phyloP scores from a whole-genome alignment of 35 echinoderm and acorn worm species.

The Eucidaris tribuloides region DNA sequence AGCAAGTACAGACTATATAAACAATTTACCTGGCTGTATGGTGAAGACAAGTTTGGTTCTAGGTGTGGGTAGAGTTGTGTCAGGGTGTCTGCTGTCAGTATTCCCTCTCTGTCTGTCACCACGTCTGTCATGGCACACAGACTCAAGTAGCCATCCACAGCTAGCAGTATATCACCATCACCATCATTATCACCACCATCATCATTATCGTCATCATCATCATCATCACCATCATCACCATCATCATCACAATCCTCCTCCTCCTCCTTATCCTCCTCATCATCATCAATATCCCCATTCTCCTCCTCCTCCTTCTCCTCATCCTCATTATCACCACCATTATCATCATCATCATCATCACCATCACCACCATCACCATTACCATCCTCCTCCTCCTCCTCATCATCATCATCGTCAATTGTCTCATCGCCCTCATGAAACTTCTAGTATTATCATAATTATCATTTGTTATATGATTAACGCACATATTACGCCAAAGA shows the following conservation, averaged over 20 bases:
- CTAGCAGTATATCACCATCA: constrained; percentile 11
- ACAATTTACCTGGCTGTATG: constrained; percentile 47
- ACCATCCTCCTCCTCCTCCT: neutral
- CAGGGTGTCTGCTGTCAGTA: constrained; percentile 19
- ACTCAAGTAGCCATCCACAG: constrained; percentile 34
- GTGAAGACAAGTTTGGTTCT: constrained; percentile 52
- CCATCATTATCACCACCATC: neutral
- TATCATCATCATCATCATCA: neutral
- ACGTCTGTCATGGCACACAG: neutral
- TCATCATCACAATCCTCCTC: too few species aligned
- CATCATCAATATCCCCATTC: neutral
- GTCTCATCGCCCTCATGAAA: neutral
- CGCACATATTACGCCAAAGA: too few species aligned
- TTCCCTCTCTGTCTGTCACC: neutral
- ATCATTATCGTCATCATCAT: neutral
- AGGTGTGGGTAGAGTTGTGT: constrained; percentile 7
- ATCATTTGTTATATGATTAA: too few species aligned
- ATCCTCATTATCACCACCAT: neutral
- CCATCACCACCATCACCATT: neutral
- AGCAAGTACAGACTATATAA: too few species aligned
- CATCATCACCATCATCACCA: neutral
- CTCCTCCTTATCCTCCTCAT: neutral
- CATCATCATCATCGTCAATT: constrained; percentile 5
- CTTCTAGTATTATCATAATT: too few species aligned
- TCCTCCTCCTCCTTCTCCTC: neutral